A percentile compares a stretch with the other conserved stretches of the same genome.
These are phyloP conservation scores for Enhydra lutris DNA, from an alignment of 2,113 vertebrate genomes.

Conservation along the genomic window DNA sequence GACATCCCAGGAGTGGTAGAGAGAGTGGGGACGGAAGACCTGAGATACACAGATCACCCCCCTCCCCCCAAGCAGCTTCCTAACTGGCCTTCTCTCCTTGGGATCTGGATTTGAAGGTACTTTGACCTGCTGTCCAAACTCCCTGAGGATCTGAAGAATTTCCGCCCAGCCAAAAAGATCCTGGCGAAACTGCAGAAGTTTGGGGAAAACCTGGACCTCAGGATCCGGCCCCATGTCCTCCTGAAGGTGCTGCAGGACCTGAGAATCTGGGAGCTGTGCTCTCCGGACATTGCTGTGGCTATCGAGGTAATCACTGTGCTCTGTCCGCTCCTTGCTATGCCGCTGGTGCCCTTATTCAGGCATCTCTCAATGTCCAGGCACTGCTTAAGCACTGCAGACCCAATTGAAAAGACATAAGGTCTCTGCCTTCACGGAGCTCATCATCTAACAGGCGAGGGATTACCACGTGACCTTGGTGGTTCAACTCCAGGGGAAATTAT, in stretches of 20 bases:
- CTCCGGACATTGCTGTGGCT: conserved; percentile 83
- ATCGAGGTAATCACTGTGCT: conserved; percentile 77
- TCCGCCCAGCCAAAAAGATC: conserved; percentile 75
- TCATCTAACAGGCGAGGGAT: neutral
- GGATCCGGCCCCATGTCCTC: conserved; percentile 80
- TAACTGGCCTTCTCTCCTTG: conserved; percentile 32
- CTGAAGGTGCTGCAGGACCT: conserved; percentile 81
- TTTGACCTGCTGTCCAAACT: conserved; percentile 80
- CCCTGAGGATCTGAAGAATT: conserved; percentile 76
- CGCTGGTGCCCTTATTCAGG: fast-evolving
- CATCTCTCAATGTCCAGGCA: neutral
- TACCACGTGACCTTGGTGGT: neutral
- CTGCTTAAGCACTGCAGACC: neutral
- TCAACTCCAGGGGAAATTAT: neutral
- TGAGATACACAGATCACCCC: neutral
- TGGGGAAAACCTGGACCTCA: conserved; percentile 75
- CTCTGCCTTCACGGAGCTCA: neutral
- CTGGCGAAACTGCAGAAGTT: conserved; percentile 83
- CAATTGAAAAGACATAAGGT: neutral
- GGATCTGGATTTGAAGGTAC: conserved; percentile 78
- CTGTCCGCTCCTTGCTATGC: fast-evolving
- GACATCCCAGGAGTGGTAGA: neutral
- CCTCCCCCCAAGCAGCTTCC: neutral
- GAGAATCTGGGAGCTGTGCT: conserved; percentile 85
- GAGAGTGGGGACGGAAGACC: neutral